Percentiles rank a stretch among this genome's conserved stretches.
phyloP scores from a whole-genome alignment of 2,113 vertebrate genomes.

The Xenopus laevis region DNA sequence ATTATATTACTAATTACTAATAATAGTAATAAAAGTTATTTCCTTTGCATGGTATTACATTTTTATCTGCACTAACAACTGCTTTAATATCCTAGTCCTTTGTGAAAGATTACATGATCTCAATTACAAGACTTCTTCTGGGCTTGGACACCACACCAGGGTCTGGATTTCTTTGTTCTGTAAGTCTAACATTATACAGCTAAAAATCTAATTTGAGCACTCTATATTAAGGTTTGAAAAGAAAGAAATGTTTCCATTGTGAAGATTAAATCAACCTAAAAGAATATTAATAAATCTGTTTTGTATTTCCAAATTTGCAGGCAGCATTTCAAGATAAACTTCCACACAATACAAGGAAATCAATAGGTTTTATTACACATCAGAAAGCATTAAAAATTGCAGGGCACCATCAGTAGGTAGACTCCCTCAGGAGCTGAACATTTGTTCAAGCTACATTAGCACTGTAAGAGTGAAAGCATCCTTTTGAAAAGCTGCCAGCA shows the following conservation, averaged over 20 bases:
- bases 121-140: constrained; percentile 76
- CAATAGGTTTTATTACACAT: constrained; percentile 6
- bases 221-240: constrained; percentile 10
- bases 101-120: constrained; percentile 83
- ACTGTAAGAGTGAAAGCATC: constrained; percentile 17
- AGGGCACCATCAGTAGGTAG: not conserved
- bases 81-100: constrained; percentile 66
- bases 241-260: constrained; percentile 33
- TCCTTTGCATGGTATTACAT: too few species aligned
- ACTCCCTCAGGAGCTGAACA: not conserved
- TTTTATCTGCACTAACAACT: too few species aligned
- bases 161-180: constrained; percentile 79
- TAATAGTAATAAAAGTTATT: too few species aligned
- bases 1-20: too few species aligned
- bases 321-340: not conserved
- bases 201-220: constrained; percentile 23
- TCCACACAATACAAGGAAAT: not conserved
- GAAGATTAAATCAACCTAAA: not conserved
- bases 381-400: constrained; percentile 1
- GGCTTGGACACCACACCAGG: constrained; percentile 77
- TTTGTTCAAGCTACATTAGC: constrained; percentile 6
- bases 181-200: constrained; percentile 57
- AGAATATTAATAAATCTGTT: not conserved
- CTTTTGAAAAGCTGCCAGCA: not conserved
- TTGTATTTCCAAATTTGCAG: not conserved